Evolutionary conservation across 2,888 invertebrate genomes (phyloP).

Genomic region (Augochlorella aurata): DNA sequence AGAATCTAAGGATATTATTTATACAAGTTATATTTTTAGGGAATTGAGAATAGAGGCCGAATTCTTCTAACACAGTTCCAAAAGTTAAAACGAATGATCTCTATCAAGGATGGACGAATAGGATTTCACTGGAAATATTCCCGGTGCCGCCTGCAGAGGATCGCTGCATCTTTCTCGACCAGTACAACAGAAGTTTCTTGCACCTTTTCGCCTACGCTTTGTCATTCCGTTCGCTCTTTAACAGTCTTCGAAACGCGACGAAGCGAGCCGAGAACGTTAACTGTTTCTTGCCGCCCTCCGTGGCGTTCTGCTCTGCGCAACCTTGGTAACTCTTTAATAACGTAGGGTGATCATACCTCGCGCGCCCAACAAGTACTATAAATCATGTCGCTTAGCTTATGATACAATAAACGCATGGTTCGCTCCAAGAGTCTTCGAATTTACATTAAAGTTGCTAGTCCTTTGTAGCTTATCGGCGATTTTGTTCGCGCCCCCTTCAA

Average conservation of each 20-base stretch:
- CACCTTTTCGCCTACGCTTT: constrained; percentile 1
- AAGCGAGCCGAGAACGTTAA: constrained; percentile 10
- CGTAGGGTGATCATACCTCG: constrained; percentile 49
- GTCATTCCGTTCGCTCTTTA: neutral
- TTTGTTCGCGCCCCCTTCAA: neutral
- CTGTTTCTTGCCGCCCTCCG: constrained; percentile 15
- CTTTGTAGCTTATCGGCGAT: neutral
- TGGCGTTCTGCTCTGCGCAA: constrained; percentile 20
- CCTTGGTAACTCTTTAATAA: constrained; percentile 36
- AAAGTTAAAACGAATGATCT: no score
- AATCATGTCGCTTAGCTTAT: constrained; percentile 9
- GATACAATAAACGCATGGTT: constrained; percentile 8
- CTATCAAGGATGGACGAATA: no score
- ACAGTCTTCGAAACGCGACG: constrained; percentile 40
- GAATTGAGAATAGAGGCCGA: no score
- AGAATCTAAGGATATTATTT: no score
- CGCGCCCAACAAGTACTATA: constrained; percentile 13
- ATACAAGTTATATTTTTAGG: neutral
- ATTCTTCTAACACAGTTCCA: no score
- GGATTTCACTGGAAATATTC: neutral
- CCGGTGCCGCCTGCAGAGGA: neutral
- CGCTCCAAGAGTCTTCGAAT: constrained; percentile 1
- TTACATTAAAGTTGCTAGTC: neutral
- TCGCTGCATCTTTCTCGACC: neutral
- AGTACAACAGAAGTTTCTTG: constrained; percentile 33